phyloP scores from a whole-genome alignment of 2,888 invertebrate genomes.

The Galerucella pusilla region DNA sequence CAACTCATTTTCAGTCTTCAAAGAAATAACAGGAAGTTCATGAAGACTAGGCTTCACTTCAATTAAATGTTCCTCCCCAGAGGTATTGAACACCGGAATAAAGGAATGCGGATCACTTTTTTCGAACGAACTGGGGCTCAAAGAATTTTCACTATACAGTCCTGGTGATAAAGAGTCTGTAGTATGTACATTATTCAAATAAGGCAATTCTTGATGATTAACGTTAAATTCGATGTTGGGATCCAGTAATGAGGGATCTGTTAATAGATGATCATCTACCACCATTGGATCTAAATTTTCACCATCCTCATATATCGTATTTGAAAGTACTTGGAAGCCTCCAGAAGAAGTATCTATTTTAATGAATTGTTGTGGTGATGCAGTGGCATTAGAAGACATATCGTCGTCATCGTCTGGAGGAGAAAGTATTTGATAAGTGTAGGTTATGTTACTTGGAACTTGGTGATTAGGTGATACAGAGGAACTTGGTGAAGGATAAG shows the following conservation, averaged over 20 bases:
- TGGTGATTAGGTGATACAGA: slow-evolving; percentile 54
- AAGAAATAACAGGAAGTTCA: slow-evolving; percentile 59
- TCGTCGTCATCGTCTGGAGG: slow-evolving; percentile 69
- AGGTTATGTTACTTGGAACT: slow-evolving; percentile 39
- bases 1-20: slow-evolving; percentile 59
- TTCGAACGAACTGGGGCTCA: slow-evolving; percentile 61
- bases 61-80: slow-evolving; percentile 44
- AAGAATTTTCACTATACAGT: slow-evolving; percentile 63
- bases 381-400: slow-evolving; percentile 64
- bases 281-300: slow-evolving; percentile 66
- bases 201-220: slow-evolving; percentile 66
- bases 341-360: slow-evolving; percentile 71
- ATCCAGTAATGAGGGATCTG: slow-evolving; percentile 66
- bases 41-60: slow-evolving; percentile 46
- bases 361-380: slow-evolving; percentile 68
- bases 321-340: slow-evolving; percentile 73
- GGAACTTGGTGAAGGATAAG: slow-evolving; percentile 27
- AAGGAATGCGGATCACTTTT: slow-evolving; percentile 53
- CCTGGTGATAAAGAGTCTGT: slow-evolving; percentile 60
- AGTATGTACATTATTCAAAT: slow-evolving; percentile 63
- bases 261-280: slow-evolving; percentile 65
- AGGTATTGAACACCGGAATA: slow-evolving; percentile 54
- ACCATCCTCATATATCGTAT: slow-evolving; percentile 72
- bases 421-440: slow-evolving; percentile 58
- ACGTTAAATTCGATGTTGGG: slow-evolving; percentile 68